phyloP scores from a whole-genome alignment of 2,113 vertebrate species.

The Ammospiza caudacuta region DNA sequence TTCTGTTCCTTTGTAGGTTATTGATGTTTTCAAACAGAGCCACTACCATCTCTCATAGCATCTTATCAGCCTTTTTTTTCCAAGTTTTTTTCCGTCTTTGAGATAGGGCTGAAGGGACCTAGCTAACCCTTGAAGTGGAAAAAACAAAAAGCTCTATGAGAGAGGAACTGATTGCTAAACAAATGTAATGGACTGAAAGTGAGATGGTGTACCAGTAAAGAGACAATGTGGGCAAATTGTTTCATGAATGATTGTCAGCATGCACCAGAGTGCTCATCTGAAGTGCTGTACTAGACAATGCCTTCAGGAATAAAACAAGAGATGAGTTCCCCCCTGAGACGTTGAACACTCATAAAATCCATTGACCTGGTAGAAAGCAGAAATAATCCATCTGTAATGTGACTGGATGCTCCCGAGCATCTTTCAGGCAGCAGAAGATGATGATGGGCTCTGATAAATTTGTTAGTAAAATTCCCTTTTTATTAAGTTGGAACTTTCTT shows the following conservation, averaged over 20 bases:
- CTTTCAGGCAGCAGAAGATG: not conserved
- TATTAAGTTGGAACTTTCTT: not conserved
- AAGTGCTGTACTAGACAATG: not conserved
- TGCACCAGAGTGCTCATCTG: not conserved
- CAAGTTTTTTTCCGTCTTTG: not conserved
- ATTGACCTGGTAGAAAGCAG: not conserved
- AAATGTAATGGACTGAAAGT: not conserved
- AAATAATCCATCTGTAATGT: not conserved
- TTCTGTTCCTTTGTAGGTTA: not conserved
- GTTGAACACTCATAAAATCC: not conserved
- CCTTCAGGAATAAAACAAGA: not conserved
- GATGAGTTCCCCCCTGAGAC: not conserved
- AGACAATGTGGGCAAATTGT: not conserved
- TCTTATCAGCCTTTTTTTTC: fast-evolving
- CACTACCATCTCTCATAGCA: not conserved
- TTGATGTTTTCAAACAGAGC: not conserved
- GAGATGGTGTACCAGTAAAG: not conserved
- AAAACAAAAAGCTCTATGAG: not conserved
- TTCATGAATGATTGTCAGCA: not conserved
- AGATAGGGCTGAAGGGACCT: not conserved
- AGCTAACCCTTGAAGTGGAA: not conserved
- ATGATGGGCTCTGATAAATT: fast-evolving
- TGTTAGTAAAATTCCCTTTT: not conserved
- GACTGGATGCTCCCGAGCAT: not conserved
- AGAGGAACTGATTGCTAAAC: not conserved